phyloP scores from a whole-genome alignment of 2,888 invertebrate genomes.

The Linyphia triangularis region DNA sequence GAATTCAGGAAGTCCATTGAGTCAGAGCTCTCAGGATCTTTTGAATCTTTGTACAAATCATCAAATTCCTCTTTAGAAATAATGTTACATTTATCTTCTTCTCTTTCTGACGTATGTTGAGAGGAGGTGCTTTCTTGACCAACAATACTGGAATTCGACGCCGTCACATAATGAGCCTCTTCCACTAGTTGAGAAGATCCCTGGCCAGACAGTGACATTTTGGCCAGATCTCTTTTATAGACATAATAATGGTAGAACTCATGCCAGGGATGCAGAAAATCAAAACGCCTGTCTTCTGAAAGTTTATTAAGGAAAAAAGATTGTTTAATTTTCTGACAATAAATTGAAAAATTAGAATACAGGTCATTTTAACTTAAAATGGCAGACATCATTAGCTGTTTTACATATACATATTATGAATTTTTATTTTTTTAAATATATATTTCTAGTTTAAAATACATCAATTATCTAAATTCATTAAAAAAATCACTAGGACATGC shows the following conservation, averaged over 20 bases:
- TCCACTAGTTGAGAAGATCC: not conserved
- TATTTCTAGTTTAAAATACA: too few species aligned
- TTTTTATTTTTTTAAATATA: too few species aligned
- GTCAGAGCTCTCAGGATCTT: not conserved
- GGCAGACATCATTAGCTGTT: too few species aligned
- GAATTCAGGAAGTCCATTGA: constrained; percentile 42
- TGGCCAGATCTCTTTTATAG: constrained; percentile 82
- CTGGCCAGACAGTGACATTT: not conserved
- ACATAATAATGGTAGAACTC: constrained; percentile 90
- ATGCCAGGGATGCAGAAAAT: constrained; percentile 89
- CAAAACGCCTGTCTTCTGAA: constrained; percentile 88
- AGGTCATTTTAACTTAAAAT: too few species aligned
- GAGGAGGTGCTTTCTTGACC: too few species aligned
- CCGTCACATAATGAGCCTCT: not conserved
- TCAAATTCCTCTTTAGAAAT: constrained; percentile 21
- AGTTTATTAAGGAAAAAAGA: not conserved
- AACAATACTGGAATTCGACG: too few species aligned
- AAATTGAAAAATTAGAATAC: too few species aligned
- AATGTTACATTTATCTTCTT: not conserved
- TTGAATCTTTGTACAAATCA: constrained; percentile 7
- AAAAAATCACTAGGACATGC: too few species aligned
- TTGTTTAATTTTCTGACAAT: too few species aligned
- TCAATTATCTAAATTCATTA: too few species aligned
- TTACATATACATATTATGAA: too few species aligned
- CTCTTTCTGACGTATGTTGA: not conserved